phyloP scores from a whole-genome alignment of 2,797 vertebrate genomes.

The Coracias cyanogaster region DNA sequence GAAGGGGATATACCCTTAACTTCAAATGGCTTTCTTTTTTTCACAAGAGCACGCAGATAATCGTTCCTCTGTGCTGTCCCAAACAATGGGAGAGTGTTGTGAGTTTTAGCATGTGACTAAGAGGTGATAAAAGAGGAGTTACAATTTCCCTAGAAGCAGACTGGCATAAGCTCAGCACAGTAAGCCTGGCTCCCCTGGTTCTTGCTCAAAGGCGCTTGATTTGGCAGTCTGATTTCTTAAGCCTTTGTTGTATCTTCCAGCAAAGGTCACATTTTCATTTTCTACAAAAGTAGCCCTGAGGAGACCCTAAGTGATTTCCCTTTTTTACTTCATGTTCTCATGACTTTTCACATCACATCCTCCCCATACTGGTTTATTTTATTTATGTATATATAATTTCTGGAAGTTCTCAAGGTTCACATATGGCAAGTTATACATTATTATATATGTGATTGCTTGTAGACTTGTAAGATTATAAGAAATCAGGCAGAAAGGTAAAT shows the following conservation, averaged over 20 bases:
- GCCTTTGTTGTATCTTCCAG: background rate
- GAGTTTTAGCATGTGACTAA: background rate
- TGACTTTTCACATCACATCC: background rate
- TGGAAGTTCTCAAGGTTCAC: background rate
- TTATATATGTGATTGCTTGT: background rate
- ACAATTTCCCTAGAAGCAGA: background rate
- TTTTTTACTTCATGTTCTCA: background rate
- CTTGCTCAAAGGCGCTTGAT: background rate
- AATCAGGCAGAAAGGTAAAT: background rate
- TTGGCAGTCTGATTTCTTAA: background rate
- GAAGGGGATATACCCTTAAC: background rate
- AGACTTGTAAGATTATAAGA: background rate
- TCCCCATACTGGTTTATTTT: accelerated
- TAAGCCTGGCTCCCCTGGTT: background rate
- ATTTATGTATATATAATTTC: background rate
- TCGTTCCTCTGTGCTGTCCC: background rate
- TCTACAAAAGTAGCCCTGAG: background rate
- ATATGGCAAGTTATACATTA: background rate
- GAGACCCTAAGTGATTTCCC: background rate
- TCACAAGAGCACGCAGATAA: background rate
- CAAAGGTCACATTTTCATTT: slow-evolving; percentile 17
- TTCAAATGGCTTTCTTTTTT: background rate
- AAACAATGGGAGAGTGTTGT: background rate
- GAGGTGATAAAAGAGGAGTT: background rate
- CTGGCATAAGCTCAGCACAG: background rate